Percentiles rank a stretch among this genome's conserved stretches.
Conservation (phyloP, 2,888 invertebrate species). For the Sesia apiformis region DNA sequence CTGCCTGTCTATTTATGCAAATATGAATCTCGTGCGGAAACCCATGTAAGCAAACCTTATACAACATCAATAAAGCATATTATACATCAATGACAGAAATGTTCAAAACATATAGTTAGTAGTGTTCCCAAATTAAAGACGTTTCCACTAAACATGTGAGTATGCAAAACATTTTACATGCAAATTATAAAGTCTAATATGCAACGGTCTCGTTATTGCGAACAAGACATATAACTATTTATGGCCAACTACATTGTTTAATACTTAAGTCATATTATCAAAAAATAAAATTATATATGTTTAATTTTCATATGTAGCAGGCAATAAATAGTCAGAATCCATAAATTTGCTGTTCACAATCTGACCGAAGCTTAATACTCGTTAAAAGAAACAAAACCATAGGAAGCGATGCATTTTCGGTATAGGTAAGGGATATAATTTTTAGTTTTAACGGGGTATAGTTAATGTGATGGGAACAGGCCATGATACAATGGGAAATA, state of each 20-base stretch:
- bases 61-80: constrained; percentile 26
- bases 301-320: no score
- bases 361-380: constrained; percentile 10
- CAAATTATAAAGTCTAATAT: constrained; percentile 25
- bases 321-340: no score
- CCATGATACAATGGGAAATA: constrained; percentile 58
- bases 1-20: neutral
- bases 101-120: constrained; percentile 17
- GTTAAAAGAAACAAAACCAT: constrained; percentile 54
- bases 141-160: constrained; percentile 40
- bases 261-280: no score
- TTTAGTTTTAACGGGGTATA: constrained; percentile 18
- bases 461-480: constrained; percentile 59
- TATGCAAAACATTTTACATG: constrained; percentile 70
- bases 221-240: no score
- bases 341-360: neutral
- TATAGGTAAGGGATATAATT: constrained; percentile 29
- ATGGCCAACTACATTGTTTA: no score
- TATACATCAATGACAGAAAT: constrained; percentile 33
- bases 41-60: constrained; percentile 32
- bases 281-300: no score
- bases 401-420: constrained; percentile 56
- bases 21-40: neutral
- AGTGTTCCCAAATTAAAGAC: constrained; percentile 35
- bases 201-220: no score